These are phyloP conservation scores for Teinopalpus imperialis DNA, from an alignment of 2,888 invertebrate species.

Conservation along the genomic window DNA sequence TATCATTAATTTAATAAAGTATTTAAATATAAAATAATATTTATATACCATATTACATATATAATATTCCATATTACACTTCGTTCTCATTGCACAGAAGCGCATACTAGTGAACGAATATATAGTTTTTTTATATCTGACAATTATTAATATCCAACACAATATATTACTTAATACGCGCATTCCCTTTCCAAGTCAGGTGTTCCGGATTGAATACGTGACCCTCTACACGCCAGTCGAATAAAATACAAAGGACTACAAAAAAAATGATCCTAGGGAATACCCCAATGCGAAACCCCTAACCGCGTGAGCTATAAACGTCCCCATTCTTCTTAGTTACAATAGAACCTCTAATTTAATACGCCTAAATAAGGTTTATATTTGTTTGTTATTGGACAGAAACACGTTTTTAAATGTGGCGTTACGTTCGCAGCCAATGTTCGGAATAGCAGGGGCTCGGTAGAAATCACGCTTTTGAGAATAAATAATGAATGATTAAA, in stretches of 20 bases:
- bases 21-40: too few species aligned
- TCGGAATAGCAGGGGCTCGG: not conserved
- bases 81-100: too few species aligned
- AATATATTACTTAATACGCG: slow-evolving; percentile 14
- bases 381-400: not conserved
- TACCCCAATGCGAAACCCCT: slow-evolving; percentile 45
- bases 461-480: not conserved
- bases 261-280: slow-evolving; percentile 50
- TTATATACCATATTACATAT: too few species aligned
- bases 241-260: slow-evolving; percentile 38
- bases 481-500: too few species aligned
- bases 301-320: not conserved
- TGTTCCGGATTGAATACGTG: slow-evolving; percentile 31
- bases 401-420: not conserved
- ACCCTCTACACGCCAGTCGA: slow-evolving; percentile 24
- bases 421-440: not conserved
- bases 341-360: slow-evolving; percentile 1
- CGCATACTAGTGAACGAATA: too few species aligned
- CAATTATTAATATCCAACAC: slow-evolving; percentile 1
- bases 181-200: slow-evolving; percentile 26
- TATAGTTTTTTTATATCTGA: too few species aligned
- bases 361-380: not conserved
- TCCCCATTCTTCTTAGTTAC: not conserved
- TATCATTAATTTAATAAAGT: too few species aligned
- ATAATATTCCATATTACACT: too few species aligned